Base-by-base conservation (phyloP, 2,888 invertebrate genomes). In the Phorcus lineatus region DNA sequence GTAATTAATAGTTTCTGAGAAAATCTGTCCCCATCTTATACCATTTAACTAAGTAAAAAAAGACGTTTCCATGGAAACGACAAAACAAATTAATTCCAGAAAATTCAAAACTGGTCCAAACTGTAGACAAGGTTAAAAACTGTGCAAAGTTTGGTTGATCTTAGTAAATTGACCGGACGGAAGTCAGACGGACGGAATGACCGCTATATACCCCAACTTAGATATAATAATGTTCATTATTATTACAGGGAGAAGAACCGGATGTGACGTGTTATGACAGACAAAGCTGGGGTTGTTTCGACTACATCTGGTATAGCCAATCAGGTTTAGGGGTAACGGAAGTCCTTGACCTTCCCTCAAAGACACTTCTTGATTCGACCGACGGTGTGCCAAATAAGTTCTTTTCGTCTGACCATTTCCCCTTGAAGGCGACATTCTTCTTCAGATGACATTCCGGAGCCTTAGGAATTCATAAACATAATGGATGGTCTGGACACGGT, bases 391-490 rank as follows among this genome's bases (percentile, higher is more conserved):
- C 92, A 13, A 88, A 87, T 80, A 74, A 77, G 24, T 82, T 84
- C 80, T 92, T 90, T 85, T 92, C 92, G 53, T 92, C 92, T 9
- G 92, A 92, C 82, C 92, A 92, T 80, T 82, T 92, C 53, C 92
- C 92, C 17, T 77, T 92, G 76, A 92, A 91, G 80, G 90, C 91
- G 47, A 86, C 85, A 52, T 83, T 90, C 40, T 83, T 87, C 77
- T 90, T 91, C 79, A 88, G 88, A 24, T 62, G 28, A 28, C 16
- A 16, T 28, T 24, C 7, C 13, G 24, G 2, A 28, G 3, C 19
- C 74, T 11, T 11, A 9, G 47, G 47, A 47, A 6, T 11, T 47
- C 13, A 47, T 47, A 36, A 7, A 36, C 36, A 7, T 7, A 11
- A 36, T 36, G 7, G 36, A 36, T 4, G 36, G 2, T 36, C 36